phyloP scores from a whole-genome alignment of 2,113 vertebrate species.

The Halcyon senegalensis region DNA sequence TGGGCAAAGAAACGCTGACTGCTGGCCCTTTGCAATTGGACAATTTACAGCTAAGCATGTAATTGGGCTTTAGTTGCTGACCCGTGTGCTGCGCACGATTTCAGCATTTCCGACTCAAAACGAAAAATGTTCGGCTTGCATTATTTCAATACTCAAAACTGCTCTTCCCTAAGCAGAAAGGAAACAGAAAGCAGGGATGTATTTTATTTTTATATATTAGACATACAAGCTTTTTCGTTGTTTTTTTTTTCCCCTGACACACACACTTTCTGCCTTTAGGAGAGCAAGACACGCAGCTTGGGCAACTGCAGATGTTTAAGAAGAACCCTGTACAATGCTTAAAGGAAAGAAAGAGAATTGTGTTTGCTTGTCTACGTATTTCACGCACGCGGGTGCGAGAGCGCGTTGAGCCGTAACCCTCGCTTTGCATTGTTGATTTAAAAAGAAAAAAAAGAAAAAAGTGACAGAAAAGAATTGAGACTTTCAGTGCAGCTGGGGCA shows the following conservation, averaged over 20 bases:
- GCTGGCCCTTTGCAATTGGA: constrained; percentile 22
- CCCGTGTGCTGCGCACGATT: constrained; percentile 37
- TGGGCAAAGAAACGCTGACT: constrained; percentile 61
- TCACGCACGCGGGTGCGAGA: neutral
- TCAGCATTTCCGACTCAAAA: constrained; percentile 46
- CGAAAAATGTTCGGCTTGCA: constrained; percentile 39
- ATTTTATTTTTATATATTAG: neutral
- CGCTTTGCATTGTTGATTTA: neutral
- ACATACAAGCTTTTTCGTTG: neutral
- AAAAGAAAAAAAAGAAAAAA: neutral
- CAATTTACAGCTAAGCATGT: constrained; percentile 35
- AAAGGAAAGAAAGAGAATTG: neutral
- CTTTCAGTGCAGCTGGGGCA: constrained; percentile 67
- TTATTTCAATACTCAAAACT: neutral
- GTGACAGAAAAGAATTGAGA: constrained; percentile 16
- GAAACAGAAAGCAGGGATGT: constrained; percentile 2
- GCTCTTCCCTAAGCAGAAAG: neutral
- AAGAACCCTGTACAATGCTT: neutral
- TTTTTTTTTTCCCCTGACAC: neutral
- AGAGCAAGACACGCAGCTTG: neutral
- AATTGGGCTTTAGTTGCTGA: constrained; percentile 58
- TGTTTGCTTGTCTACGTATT: neutral
- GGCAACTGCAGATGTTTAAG: constrained; percentile 1
- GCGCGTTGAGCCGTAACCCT: neutral
- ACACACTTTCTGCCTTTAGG: neutral